phyloP scores from a whole-genome alignment of 2,888 invertebrate genomes.

The Thelaira solivaga region DNA sequence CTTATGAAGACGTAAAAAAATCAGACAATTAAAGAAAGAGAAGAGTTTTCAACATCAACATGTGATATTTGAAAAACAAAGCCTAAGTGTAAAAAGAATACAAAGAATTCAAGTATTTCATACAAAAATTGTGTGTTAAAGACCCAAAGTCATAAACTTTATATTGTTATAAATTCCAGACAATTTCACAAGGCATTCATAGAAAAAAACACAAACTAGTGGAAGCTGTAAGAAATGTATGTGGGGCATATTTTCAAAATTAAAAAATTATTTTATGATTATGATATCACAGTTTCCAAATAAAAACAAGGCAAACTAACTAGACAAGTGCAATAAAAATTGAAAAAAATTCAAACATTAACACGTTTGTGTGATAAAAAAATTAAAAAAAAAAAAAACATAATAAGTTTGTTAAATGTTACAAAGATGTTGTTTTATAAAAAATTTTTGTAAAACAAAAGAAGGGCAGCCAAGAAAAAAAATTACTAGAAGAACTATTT shows the following conservation, averaged over 20 bases:
- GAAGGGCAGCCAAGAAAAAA: not conserved
- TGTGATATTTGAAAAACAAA: too few species aligned
- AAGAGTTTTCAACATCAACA: too few species aligned
- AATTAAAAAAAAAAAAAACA: conserved; percentile 12
- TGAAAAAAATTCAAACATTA: conserved; percentile 42
- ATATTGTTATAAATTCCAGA: not conserved
- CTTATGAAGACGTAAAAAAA: too few species aligned
- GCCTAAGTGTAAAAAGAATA: too few species aligned
- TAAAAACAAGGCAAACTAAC: not conserved
- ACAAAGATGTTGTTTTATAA: not conserved
- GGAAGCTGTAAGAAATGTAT: conserved; percentile 24
- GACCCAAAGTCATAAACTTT: not conserved
- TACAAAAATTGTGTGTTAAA: too few species aligned
- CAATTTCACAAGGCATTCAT: not conserved
- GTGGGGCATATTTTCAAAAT: conserved; percentile 29
- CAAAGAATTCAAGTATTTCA: too few species aligned
- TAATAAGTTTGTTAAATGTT: not conserved
- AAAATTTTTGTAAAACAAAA: conserved; percentile 7
- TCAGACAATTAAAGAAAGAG: too few species aligned
- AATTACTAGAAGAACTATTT: conserved; percentile 39
- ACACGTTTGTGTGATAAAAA: conserved; percentile 59
- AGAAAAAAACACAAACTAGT: conserved; percentile 2
- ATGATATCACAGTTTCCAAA: not conserved
- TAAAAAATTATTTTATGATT: conserved; percentile 35
- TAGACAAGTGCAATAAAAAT: conserved; percentile 22